Conservation (phyloP, 2,888 invertebrate species). For the Catocala fraxini region DNA sequence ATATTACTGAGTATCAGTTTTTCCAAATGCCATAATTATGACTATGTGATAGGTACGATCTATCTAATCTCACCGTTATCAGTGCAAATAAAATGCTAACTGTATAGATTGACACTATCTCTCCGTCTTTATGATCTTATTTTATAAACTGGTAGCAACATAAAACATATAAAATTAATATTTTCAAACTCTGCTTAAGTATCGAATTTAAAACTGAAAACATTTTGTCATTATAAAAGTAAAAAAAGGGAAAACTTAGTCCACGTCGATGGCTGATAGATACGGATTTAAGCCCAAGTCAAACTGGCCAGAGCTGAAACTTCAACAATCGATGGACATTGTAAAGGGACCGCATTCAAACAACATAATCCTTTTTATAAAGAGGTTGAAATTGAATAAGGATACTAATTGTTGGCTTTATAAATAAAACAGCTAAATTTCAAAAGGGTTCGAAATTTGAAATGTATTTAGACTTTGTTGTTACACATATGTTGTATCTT, state of each 20-base stretch:
- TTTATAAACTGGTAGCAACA: too few relatives aligned
- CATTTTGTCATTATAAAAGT: constrained; percentile 28
- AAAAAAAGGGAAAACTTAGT: constrained; percentile 26
- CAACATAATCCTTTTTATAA: constrained; percentile 47
- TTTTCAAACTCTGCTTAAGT: background rate
- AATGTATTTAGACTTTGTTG: background rate
- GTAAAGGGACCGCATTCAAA: constrained; percentile 30
- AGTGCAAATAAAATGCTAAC: too few relatives aligned
- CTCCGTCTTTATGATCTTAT: too few relatives aligned
- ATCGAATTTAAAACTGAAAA: constrained; percentile 30
- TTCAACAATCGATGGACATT: constrained; percentile 57
- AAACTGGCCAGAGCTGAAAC: constrained; percentile 59
- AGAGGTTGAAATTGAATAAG: constrained; percentile 42
- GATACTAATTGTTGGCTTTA: constrained; percentile 24
- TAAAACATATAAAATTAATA: too few relatives aligned
- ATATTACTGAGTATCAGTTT: too few relatives aligned
- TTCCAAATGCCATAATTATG: too few relatives aligned
- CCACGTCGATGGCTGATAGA: constrained; percentile 23
- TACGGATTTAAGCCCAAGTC: constrained; percentile 52
- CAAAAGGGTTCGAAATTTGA: too few relatives aligned
- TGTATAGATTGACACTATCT: too few relatives aligned
- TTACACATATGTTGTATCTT: background rate
- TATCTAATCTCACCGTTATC: too few relatives aligned
- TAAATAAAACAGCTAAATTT: constrained; percentile 13
- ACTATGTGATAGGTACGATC: too few relatives aligned